phyloP scores from a whole-genome alignment of 2,113 vertebrate species.

The Axis porcinus region DNA sequence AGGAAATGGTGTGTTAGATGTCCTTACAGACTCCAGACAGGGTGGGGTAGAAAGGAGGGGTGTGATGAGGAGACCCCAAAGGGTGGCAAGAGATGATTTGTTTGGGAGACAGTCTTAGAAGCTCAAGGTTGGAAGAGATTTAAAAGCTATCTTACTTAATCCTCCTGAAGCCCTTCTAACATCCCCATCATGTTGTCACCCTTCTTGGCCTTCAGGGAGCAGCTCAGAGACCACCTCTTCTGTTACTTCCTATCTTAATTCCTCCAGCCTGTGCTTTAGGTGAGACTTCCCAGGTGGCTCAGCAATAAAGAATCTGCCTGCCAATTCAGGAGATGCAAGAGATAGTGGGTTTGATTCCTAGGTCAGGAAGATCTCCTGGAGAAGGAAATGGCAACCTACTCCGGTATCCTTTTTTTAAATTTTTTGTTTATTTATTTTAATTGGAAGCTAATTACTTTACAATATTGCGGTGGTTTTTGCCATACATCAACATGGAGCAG shows the following conservation, averaged over 20 bases:
- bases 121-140: not conserved
- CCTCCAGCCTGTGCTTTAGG: not conserved
- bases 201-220: not conserved
- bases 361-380: not conserved
- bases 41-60: slow-evolving; percentile 1
- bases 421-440: not conserved
- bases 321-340: not conserved
- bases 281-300: not conserved
- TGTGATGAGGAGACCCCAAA: not conserved
- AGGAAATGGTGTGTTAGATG: slow-evolving; percentile 43
- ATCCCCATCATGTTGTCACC: not conserved
- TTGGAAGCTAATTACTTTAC: not conserved
- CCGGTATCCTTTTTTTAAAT: not conserved
- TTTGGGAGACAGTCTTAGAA: not conserved
- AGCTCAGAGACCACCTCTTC: not conserved
- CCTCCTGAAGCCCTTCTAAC: not conserved
- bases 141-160: not conserved
- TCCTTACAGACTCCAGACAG: slow-evolving; percentile 49
- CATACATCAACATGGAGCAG: not conserved
- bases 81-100: not conserved
- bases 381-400: not conserved
- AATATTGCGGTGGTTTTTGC: not conserved
- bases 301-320: not conserved
- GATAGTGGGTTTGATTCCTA: not conserved
- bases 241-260: not conserved